Evolutionary conservation across 2,113 vertebrate genomes (phyloP), one percentile per base, ranked within the genome.

Genomic region (Tamias sibiricus): DNA sequence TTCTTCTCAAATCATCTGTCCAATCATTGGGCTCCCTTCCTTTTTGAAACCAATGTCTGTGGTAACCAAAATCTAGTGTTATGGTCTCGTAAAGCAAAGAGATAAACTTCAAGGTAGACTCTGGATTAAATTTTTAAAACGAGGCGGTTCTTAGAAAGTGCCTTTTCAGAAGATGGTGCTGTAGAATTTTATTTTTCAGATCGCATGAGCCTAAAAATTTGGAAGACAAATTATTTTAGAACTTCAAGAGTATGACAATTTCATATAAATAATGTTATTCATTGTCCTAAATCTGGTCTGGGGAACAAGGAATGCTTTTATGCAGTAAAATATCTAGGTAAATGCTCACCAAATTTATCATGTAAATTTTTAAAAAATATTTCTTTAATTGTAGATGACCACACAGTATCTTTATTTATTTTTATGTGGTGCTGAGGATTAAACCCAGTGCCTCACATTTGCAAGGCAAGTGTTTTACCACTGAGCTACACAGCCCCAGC

Each of bases 81-180:
- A 97, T 94, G 83, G 77, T 98, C 91, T 95, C 94, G 88, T 95
- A 93, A 98, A 98, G 83, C 96, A 94, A 96, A 97, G 93, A 81
- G 90, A 87, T 97, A 97, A n/a, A n/a, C 77, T 97, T 95, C 83
- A 94, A 90, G 93, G 69, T 84, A 94, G 81, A 90, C 1, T 37
- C 47, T 96, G 85, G 94, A 92, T 95, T 94, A 95, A 95, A 95
- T 85, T 92, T 98, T 94, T 93, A 81, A 98, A 98, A 97, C 95
- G 95, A 98, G 98, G 98, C 76, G 99, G 99, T 99, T 99, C 98
- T 99, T 99, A 99, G 99, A 99, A 99, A 99, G 99, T 99, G 99
- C 99, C 99, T 99, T 99, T 99, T 99, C 98, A 99, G 99, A 99
- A 98, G 99, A 99, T 98, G 99, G 99, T 99, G 99, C 99, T 99